Conservation (phyloP, 2,113 vertebrate species). For the Physeter macrocephalus region DNA sequence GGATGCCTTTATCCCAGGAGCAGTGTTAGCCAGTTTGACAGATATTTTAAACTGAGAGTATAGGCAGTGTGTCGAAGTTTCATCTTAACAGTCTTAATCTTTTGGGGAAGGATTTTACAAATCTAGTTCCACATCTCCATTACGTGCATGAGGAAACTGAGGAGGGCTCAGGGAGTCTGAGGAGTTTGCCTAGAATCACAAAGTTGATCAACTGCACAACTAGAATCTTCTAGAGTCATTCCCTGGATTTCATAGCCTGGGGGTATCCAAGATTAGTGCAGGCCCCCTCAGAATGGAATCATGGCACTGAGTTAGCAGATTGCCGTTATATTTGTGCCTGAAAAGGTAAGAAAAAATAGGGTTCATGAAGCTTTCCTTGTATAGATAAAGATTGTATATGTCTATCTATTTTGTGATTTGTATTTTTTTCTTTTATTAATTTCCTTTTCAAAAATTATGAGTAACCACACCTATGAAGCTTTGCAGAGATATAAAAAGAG, state of each 20-base stretch:
- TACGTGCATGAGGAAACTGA: background rate
- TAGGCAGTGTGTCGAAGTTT: background rate
- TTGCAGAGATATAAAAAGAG: background rate
- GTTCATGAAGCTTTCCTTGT: background rate
- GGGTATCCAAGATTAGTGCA: background rate
- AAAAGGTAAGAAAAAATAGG: background rate
- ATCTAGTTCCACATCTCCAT: background rate
- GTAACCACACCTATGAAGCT: background rate
- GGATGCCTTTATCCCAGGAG: background rate
- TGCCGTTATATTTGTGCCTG: background rate
- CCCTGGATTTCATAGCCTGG: background rate
- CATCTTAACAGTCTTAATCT: background rate
- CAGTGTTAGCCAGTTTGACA: background rate
- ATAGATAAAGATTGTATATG: background rate
- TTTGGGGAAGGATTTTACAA: background rate
- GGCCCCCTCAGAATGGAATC: background rate
- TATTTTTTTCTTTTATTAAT: background rate
- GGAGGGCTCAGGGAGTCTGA: background rate
- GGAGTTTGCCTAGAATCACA: background rate
- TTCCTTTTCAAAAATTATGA: background rate
- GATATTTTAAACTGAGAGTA: background rate
- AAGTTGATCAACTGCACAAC: background rate
- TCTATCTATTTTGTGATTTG: background rate
- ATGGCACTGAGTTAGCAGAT: background rate
- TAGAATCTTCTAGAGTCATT: background rate